Conservation (phyloP, 1,140 invertebrate species). For the Drosophila virilis region DNA sequence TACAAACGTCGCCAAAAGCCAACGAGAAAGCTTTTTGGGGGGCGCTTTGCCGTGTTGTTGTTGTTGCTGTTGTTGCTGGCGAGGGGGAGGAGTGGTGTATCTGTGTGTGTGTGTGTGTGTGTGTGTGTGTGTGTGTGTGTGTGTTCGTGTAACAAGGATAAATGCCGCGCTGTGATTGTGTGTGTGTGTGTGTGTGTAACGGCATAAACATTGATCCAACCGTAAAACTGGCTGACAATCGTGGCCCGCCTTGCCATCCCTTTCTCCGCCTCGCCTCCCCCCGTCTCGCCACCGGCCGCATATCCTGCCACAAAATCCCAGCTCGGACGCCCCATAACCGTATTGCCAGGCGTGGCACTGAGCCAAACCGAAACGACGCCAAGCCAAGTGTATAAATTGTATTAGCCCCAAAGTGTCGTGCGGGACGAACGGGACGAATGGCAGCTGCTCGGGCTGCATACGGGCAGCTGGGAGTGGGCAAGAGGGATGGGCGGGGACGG, state of each 20-base stretch:
- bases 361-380: slow-evolving; percentile 79
- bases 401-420: slow-evolving; percentile 79
- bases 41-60: slow-evolving; percentile 22
- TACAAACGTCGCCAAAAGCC: slow-evolving; percentile 70
- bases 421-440: slow-evolving; percentile 3
- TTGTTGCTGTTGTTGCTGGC: slow-evolving; percentile 12
- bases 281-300: background rate
- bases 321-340: slow-evolving; percentile 1
- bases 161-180: slow-evolving; percentile 60
- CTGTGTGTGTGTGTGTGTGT: too few species aligned
- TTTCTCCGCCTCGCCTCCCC: background rate
- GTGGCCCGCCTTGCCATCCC: slow-evolving; percentile 28
- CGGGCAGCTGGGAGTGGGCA: background rate
- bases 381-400: slow-evolving; percentile 82
- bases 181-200: slow-evolving; percentile 52
- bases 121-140: slow-evolving; percentile 7
- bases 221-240: slow-evolving; percentile 81
- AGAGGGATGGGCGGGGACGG: slow-evolving; percentile 13
- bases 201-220: slow-evolving; percentile 81
- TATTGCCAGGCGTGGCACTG: slow-evolving; percentile 59
- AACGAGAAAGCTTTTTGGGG: slow-evolving; percentile 47
- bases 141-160: slow-evolving; percentile 70
- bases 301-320: slow-evolving; percentile 21
- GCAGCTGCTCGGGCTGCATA: background rate
- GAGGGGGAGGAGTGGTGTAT: slow-evolving; percentile 1